These are phyloP conservation scores for Samia ricini DNA, from an alignment of 1,140 invertebrate species.

Conservation along the genomic window DNA sequence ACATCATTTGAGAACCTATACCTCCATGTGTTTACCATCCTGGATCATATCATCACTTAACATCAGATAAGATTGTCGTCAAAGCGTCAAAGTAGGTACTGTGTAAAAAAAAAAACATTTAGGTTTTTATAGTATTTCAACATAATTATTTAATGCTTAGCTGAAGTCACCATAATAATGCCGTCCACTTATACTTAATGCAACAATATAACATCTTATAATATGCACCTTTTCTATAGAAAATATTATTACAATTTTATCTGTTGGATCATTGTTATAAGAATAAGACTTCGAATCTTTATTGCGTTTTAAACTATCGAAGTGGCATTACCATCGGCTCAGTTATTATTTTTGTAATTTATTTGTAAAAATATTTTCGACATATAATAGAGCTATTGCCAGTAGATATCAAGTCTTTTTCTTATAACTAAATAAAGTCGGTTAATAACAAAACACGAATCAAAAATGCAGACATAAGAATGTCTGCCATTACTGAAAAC, in stretches of 20 bases:
- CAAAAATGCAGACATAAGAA: neutral
- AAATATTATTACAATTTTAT: conserved; percentile 23
- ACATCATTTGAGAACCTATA: no score
- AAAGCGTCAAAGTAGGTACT: no score
- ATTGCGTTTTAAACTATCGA: conserved; percentile 4
- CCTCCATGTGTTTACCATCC: no score
- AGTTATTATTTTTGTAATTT: neutral
- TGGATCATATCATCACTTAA: no score
- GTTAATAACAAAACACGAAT: neutral
- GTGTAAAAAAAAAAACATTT: no score
- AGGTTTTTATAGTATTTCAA: no score
- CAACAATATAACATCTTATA: conserved; percentile 32
- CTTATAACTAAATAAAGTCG: conserved; percentile 20
- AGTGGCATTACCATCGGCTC: neutral
- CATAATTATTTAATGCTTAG: neutral
- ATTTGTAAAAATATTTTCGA: neutral
- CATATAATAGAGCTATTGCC: neutral
- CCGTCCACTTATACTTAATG: conserved; percentile 19
- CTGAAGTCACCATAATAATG: neutral
- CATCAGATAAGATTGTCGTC: no score
- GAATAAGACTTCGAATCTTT: conserved; percentile 26
- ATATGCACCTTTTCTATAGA: neutral
- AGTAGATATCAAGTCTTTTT: conserved; percentile 17
- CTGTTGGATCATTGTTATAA: conserved; percentile 30
- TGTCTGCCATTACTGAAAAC: neutral